These are phyloP conservation scores for Alaudala cheleensis DNA, from an alignment of 2,113 vertebrate species.

Conservation along the genomic window DNA sequence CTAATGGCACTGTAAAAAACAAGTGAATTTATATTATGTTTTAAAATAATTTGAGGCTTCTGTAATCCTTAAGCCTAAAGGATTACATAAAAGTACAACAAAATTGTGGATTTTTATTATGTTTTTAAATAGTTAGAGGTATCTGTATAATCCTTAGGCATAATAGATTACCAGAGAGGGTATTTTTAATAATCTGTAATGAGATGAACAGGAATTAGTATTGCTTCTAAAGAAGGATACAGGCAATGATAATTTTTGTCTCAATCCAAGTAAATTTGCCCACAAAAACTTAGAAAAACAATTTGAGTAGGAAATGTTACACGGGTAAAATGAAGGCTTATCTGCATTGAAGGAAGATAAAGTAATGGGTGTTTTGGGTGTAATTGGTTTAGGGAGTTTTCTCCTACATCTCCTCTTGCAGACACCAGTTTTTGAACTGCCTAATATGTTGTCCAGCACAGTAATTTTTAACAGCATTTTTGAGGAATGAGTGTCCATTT, in stretches of 20 bases:
- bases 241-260: neutral
- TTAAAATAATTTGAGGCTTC: neutral
- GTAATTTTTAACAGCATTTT: neutral
- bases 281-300: neutral
- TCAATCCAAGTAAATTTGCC: neutral
- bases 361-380: neutral
- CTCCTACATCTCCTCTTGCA: neutral
- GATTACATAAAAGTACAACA: neutral
- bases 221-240: neutral
- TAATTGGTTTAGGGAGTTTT: neutral
- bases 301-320: neutral
- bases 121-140: neutral
- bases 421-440: neutral
- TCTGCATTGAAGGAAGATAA: neutral
- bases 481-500: neutral
- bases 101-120: neutral
- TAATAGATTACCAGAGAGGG: neutral
- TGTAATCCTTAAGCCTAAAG: neutral
- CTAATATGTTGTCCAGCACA: fast-evolving
- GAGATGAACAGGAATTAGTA: neutral
- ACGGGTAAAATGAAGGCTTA: neutral
- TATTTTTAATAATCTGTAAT: neutral
- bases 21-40: neutral
- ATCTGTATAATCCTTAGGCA: neutral
- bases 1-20: neutral